A percentile compares a stretch with the other conserved stretches of the same genome.
phyloP scores from a whole-genome alignment of 2,113 vertebrate genomes.

The Alethe castanea region DNA sequence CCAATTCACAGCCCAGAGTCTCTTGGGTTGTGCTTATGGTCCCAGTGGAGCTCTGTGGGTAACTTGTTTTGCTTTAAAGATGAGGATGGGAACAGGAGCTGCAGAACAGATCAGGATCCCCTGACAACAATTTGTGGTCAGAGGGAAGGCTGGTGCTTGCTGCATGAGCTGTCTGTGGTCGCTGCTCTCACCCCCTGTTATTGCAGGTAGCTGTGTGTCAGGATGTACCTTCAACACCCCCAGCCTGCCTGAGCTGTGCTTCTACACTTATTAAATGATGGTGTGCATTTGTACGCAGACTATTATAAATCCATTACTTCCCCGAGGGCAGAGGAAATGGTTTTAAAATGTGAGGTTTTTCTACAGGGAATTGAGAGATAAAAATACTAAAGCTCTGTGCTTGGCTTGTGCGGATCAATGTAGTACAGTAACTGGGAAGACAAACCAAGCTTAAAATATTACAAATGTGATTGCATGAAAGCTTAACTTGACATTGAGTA shows the following conservation, averaged over 20 bases:
- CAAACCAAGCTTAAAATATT: slow-evolving; percentile 29
- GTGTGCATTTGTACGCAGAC: slow-evolving; percentile 4
- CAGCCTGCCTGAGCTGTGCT: background rate
- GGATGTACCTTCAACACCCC: background rate
- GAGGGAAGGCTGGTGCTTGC: background rate
- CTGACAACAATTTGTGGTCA: background rate
- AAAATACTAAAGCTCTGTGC: background rate
- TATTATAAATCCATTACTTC: slow-evolving; percentile 37
- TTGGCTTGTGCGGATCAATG: slow-evolving; percentile 21
- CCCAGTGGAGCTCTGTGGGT: background rate
- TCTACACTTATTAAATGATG: slow-evolving; percentile 22
- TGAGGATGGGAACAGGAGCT: background rate
- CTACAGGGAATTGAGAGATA: background rate
- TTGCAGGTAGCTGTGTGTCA: background rate
- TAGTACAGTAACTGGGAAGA: slow-evolving; percentile 25
- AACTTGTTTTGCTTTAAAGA: background rate
- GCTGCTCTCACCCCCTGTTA: background rate
- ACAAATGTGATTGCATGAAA: slow-evolving; percentile 21
- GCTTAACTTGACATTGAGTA: slow-evolving; percentile 43
- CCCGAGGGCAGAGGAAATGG: background rate
- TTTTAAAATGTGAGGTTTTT: slow-evolving; percentile 25
- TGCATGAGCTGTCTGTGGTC: background rate
- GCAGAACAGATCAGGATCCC: background rate
- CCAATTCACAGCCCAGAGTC: background rate
- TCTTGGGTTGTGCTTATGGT: background rate